Percentiles rank a stretch among this genome's conserved stretches.
Conservation (phyloP, 2,113 vertebrate species). For the Rhinolophus ferrumequinum region DNA sequence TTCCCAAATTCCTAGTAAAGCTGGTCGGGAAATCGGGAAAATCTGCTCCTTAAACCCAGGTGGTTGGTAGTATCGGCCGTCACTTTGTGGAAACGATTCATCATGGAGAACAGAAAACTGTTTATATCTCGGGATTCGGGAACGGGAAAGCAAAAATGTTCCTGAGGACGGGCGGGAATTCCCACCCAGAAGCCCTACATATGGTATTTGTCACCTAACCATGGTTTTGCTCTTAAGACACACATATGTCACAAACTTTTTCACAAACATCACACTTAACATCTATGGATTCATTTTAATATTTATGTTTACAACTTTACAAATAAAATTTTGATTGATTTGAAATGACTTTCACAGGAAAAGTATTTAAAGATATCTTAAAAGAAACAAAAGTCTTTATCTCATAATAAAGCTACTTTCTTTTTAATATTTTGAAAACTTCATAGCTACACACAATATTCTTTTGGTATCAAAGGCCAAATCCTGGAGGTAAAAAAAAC, state of each 20-base stretch:
- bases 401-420: not conserved
- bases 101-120: too few relatives aligned
- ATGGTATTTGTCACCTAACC: not conserved
- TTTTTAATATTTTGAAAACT: not conserved
- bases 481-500: not conserved
- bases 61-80: too few relatives aligned
- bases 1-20: too few relatives aligned
- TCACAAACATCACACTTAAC: not conserved
- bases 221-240: not conserved
- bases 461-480: not conserved
- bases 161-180: too few relatives aligned
- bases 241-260: not conserved
- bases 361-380: not conserved
- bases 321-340: not conserved
- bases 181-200: not conserved
- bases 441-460: not conserved
- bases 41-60: too few relatives aligned
- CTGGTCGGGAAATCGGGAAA: too few relatives aligned
- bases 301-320: not conserved
- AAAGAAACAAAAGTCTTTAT: not conserved
- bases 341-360: not conserved
- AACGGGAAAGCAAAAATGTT: too few relatives aligned
- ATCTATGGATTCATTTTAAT: not conserved
- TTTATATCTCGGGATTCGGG: too few relatives aligned
- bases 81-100: too few relatives aligned